These are phyloP conservation scores for Halcyon smyrnensis DNA, from an alignment of 2,797 vertebrate genomes.

Conservation along the genomic window DNA sequence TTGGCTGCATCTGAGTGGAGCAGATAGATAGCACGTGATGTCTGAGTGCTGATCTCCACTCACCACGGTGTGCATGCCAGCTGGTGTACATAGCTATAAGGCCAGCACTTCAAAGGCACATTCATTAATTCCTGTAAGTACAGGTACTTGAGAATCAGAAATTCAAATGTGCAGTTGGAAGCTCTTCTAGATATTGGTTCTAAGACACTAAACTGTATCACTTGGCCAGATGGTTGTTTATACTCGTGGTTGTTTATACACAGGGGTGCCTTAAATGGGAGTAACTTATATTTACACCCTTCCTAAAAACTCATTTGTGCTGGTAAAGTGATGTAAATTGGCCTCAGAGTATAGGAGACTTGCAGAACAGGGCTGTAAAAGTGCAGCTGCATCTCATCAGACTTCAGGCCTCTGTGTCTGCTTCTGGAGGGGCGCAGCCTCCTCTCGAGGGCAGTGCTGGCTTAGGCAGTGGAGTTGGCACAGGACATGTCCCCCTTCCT, in stretches of 20 bases:
- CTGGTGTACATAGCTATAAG: not conserved
- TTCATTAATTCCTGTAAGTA: not conserved
- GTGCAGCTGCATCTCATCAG: not conserved
- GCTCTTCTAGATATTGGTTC: not conserved
- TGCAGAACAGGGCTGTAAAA: not conserved
- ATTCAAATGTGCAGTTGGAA: not conserved
- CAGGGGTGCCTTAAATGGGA: not conserved
- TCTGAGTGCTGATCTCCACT: not conserved
- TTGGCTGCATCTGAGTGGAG: not conserved
- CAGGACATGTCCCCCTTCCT: not conserved
- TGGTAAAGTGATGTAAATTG: not conserved
- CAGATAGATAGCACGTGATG: too few species aligned
- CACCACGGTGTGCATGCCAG: fast-evolving
- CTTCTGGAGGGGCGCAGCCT: not conserved
- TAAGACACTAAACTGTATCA: not conserved
- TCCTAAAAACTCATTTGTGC: not conserved
- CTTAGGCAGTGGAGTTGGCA: fast-evolving
- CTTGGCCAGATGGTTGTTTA: not conserved
- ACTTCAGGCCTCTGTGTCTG: not conserved
- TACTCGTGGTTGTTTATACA: not conserved
- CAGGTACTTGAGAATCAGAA: not conserved
- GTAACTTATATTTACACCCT: not conserved
- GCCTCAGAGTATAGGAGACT: not conserved
- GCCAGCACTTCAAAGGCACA: not conserved
- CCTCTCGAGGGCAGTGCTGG: not conserved